Evolutionary conservation across 2,888 invertebrate species (phyloP).

Genomic region (Macaria liturata): DNA sequence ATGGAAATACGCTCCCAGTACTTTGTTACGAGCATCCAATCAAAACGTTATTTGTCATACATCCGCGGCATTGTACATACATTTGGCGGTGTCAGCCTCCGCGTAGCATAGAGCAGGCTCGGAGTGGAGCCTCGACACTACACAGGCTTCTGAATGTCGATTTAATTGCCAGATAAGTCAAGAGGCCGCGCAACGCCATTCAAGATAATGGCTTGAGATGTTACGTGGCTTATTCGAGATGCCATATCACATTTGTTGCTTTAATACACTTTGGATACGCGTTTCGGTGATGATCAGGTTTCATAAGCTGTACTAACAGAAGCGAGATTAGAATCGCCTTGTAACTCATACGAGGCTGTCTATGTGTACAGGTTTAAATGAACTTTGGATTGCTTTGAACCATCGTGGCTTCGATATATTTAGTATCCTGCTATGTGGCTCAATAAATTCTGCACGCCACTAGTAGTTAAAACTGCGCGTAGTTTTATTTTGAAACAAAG

Average conservation of each 20-base stretch:
- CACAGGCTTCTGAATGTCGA: constrained; percentile 81
- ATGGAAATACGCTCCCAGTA: constrained; percentile 38
- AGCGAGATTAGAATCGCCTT: not conserved
- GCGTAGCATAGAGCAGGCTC: not conserved
- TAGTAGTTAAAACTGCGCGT: constrained; percentile 17
- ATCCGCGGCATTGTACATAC: constrained; percentile 77
- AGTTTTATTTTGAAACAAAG: constrained; percentile 21
- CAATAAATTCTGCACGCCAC: constrained; percentile 10
- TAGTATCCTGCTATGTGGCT: not conserved
- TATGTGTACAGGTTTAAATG: not conserved
- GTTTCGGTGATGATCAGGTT: constrained; percentile 16
- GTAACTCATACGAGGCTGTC: not conserved
- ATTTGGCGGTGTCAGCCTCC: constrained; percentile 66
- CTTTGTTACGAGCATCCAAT: constrained; percentile 57
- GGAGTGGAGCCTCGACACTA: constrained; percentile 72
- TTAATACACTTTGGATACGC: constrained; percentile 43
- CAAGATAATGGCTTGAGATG: constrained; percentile 78
- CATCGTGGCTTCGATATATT: too few species aligned
- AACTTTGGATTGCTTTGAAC: not conserved
- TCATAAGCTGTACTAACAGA: constrained; percentile 3
- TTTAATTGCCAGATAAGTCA: constrained; percentile 82
- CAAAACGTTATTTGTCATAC: constrained; percentile 81
- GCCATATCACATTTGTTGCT: constrained; percentile 38
- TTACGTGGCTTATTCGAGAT: constrained; percentile 72
- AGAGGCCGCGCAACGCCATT: constrained; percentile 70